Evolutionary conservation across 2,888 invertebrate species (phyloP).

Genomic region (Leptothorax acervorum): DNA sequence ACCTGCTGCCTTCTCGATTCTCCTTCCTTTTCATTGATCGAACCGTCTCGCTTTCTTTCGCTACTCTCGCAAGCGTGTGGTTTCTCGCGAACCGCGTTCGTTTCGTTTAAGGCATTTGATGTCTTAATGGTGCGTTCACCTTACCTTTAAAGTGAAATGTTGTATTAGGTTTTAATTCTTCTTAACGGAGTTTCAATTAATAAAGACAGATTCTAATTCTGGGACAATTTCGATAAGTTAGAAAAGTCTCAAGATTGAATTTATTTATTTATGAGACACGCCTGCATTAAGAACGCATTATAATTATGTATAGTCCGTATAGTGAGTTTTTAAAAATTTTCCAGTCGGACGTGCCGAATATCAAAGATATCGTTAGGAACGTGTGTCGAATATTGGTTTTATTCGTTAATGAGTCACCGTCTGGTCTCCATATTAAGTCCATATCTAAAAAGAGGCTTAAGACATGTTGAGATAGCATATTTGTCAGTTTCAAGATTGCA

Average conservation of each 20-base stretch:
- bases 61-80: conserved; percentile 66
- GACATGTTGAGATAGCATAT: conserved; percentile 1
- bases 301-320: not conserved
- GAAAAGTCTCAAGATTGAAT: not conserved
- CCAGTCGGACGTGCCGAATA: not conserved
- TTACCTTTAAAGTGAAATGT: conserved; percentile 42
- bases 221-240: not conserved
- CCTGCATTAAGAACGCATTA: not conserved
- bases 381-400: not conserved
- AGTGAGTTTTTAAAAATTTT: not conserved
- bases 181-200: conserved; percentile 1
- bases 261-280: not conserved
- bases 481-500: conserved; percentile 12
- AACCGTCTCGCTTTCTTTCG: conserved; percentile 41
- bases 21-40: conserved; percentile 27
- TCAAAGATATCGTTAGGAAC: not conserved
- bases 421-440: conserved; percentile 17
- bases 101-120: conserved; percentile 81
- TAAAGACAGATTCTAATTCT: not conserved
- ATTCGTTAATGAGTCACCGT: conserved; percentile 20
- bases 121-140: conserved; percentile 81
- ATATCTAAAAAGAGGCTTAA: conserved; percentile 28
- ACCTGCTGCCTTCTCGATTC: conserved; percentile 30
- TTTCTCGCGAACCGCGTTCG: conserved; percentile 69
- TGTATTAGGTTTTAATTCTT: not conserved